phyloP scores from a whole-genome alignment of 1,140 invertebrate species.

The Sipha flava region DNA sequence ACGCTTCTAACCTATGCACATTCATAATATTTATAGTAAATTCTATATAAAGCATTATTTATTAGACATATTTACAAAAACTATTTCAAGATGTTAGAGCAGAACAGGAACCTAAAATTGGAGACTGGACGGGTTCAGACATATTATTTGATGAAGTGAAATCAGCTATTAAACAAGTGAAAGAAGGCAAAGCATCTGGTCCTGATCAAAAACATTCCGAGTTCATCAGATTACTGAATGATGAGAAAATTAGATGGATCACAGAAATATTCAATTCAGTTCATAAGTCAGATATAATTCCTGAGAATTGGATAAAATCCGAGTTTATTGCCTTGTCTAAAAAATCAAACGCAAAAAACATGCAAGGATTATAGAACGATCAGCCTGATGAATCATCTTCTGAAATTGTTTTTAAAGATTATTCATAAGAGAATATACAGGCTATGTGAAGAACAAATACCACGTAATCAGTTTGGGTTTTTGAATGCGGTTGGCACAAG shows the following conservation, averaged over 20 bases:
- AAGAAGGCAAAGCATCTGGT: constrained; percentile 13
- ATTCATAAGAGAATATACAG: not conserved
- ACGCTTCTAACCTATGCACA: too few species aligned
- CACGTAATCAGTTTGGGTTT: constrained; percentile 37
- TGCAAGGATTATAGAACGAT: constrained; percentile 19
- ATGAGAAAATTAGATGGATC: constrained; percentile 16
- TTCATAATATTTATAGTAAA: too few species aligned
- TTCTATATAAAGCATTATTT: too few species aligned
- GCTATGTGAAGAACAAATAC: constrained; percentile 20
- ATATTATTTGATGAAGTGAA: not conserved
- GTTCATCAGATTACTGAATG: constrained; percentile 31
- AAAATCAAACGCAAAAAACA: not conserved
- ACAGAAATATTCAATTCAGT: constrained; percentile 29
- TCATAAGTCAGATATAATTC: constrained; percentile 31
- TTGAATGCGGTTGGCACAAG: constrained; percentile 35
- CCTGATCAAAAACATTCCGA: not conserved
- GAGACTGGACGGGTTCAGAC: not conserved
- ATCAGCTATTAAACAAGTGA: not conserved
- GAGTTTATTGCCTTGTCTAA: constrained; percentile 26
- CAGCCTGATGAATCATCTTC: constrained; percentile 2
- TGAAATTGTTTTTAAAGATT: constrained; percentile 25
- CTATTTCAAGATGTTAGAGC: constrained; percentile 21
- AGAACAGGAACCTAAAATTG: constrained; percentile 32
- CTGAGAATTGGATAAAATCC: constrained; percentile 33
- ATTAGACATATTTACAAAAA: constrained; percentile 31